Base-by-base conservation (phyloP, 2,888 invertebrate species). In the Pammene fasciana region DNA sequence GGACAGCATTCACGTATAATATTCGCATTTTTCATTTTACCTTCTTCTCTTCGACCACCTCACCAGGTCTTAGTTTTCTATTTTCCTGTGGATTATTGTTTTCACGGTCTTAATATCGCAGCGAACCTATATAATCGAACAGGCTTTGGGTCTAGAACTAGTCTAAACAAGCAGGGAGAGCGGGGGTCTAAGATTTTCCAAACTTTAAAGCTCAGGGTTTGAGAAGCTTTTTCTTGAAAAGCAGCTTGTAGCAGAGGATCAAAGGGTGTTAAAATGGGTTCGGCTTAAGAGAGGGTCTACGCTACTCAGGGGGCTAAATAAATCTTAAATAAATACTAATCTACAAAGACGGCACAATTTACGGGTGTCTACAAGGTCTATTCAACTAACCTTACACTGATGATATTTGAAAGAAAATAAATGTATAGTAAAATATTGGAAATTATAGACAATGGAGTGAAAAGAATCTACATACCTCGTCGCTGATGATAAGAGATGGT, bases 1-100 rank as follows among this genome's bases (percentile, higher is more conserved):
- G 87, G 82, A 86, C 86, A 92, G 90, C 92, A 92, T 92, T 90
- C 90, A 90, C 84, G 86, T 83, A 84, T 82, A 80, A 81, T 86
- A 84, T 84, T 85, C 87, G 85, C 86, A 80, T 83, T 84, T 80
- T 86, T 83, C 81, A 83, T 87, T 86, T 97, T 96, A 98, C 97
- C 97, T 97, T 97, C 94, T 96, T 97, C 89, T 97, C 97, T 94
- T 97, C 97, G 93, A 97, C 93, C 93, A 97, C 96, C 95, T 98
- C 97, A 93, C 97, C 97, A 81, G 97, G 97, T 88, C 97, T 97
- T 93, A 97, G 96, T 95, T 97, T 97, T 94, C 97, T 96, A 95
- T 96, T 95, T 92, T 96, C 96, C 97, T 93, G 93, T 92, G 91
- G 86, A 92, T 92, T 92, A 89, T 82, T 89, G 86, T 89, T 92